phyloP scores from a whole-genome alignment of 2,113 vertebrate genomes.

The Rhodinocichla rosea region DNA sequence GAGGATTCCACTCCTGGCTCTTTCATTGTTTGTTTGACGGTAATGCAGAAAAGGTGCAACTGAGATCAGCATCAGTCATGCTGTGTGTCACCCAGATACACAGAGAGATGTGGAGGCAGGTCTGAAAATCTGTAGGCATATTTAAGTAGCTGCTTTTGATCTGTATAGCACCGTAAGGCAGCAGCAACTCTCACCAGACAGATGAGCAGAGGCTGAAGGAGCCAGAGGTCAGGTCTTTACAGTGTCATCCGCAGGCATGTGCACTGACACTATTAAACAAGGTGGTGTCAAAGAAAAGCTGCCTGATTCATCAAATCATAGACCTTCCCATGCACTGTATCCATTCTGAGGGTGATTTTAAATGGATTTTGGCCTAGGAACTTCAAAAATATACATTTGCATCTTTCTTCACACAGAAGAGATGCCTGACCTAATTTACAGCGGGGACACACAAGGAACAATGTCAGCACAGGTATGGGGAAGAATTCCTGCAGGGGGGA shows the following conservation, averaged over 20 bases:
- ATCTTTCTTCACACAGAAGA: not conserved
- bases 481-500: not conserved
- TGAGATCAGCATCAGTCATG: not conserved
- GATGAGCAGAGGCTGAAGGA: not conserved
- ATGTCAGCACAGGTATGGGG: not conserved
- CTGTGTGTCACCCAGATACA: not conserved
- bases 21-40: constrained; percentile 4
- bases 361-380: not conserved
- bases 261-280: not conserved
- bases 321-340: not conserved
- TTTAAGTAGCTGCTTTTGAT: not conserved
- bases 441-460: fast-evolving
- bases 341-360: not conserved
- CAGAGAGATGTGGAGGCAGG: not conserved
- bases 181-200: not conserved
- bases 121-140: not conserved
- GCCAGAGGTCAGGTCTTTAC: constrained; percentile 2
- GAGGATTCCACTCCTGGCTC: not conserved
- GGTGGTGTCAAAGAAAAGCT: not conserved
- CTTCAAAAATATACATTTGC: not conserved
- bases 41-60: not conserved
- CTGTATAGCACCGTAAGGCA: not conserved
- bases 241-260: not conserved
- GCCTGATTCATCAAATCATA: not conserved
- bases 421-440: not conserved